Percentiles rank a stretch among this genome's conserved stretches.
These are phyloP conservation scores for Taenioides sp. DNA, from an alignment of 2,797 vertebrate species.

Conservation along the genomic window DNA sequence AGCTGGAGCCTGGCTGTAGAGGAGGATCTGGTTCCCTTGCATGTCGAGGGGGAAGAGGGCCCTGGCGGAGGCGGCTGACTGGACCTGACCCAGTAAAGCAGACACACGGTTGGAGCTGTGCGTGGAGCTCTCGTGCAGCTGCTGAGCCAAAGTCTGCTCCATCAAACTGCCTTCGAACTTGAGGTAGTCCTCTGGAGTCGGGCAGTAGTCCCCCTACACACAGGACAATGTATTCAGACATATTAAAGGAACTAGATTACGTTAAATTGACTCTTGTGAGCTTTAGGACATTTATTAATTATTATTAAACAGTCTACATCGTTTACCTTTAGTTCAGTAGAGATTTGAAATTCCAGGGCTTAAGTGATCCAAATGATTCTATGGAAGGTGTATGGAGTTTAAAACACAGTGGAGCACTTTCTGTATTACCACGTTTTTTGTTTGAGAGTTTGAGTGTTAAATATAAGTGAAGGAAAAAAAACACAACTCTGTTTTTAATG, in stretches of 20 bases:
- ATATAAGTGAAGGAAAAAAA: too few species aligned
- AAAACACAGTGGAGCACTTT: too few species aligned
- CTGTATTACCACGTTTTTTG: too few species aligned
- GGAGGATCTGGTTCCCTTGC: constrained; percentile 87
- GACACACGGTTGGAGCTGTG: constrained; percentile 65
- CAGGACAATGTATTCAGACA: not conserved
- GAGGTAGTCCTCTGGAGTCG: constrained; percentile 89
- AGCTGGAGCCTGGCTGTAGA: constrained; percentile 77
- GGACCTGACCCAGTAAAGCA: constrained; percentile 73
- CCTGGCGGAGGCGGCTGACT: constrained; percentile 60
- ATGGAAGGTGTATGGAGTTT: too few species aligned
- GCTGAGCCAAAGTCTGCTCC: constrained; percentile 74
- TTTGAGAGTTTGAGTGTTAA: too few species aligned
- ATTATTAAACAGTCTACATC: too few species aligned
- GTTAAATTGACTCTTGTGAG: too few species aligned
- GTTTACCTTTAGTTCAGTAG: too few species aligned
- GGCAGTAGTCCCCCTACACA: constrained; percentile 84
- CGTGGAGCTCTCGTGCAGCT: constrained; percentile 64
- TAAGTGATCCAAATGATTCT: too few species aligned
- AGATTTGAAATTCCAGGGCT: too few species aligned
- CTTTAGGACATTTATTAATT: too few species aligned
- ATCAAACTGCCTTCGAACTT: constrained; percentile 80
- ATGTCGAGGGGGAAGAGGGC: constrained; percentile 88
- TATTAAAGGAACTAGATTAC: not conserved
- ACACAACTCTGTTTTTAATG: too few species aligned